Evolutionary conservation across 2,113 vertebrate genomes (phyloP).

Genomic region (Psittacara wagleri): DNA sequence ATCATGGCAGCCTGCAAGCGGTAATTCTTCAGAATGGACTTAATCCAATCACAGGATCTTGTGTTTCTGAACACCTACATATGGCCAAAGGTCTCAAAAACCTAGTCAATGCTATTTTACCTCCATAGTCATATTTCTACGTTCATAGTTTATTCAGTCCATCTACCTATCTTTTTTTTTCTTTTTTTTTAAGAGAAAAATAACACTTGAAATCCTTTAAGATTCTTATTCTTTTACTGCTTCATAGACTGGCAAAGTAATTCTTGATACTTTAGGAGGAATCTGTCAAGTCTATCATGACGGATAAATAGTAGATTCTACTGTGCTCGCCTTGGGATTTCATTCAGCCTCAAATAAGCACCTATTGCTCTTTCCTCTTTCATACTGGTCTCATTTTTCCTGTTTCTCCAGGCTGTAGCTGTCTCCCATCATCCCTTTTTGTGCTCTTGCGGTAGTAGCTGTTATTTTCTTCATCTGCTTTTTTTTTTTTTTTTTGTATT

Average conservation of each 20-base stretch:
- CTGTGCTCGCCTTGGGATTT: neutral
- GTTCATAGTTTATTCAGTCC: neutral
- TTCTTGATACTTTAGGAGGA: neutral
- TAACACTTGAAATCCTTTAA: neutral
- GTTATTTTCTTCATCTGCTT: neutral
- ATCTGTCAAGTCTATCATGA: neutral
- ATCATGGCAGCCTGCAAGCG: neutral
- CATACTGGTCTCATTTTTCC: neutral
- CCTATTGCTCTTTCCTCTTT: neutral
- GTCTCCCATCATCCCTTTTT: neutral
- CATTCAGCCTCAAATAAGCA: neutral
- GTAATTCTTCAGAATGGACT: neutral
- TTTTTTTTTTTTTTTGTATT: neutral
- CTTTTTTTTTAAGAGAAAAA: neutral
- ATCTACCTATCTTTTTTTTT: neutral
- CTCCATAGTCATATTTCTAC: neutral
- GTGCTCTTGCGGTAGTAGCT: neutral
- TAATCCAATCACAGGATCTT: neutral
- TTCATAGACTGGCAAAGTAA: neutral
- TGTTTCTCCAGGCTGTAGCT: neutral
- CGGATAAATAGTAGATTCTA: neutral
- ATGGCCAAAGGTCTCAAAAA: neutral
- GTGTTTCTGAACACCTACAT: neutral
- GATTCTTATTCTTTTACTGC: neutral
- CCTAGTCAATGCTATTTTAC: neutral